A percentile compares a stretch with the other conserved stretches of the same genome.
phyloP scores from a whole-genome alignment of 35 echinoderm and acorn worm genomes.

The Apostichopus japonicus region DNA sequence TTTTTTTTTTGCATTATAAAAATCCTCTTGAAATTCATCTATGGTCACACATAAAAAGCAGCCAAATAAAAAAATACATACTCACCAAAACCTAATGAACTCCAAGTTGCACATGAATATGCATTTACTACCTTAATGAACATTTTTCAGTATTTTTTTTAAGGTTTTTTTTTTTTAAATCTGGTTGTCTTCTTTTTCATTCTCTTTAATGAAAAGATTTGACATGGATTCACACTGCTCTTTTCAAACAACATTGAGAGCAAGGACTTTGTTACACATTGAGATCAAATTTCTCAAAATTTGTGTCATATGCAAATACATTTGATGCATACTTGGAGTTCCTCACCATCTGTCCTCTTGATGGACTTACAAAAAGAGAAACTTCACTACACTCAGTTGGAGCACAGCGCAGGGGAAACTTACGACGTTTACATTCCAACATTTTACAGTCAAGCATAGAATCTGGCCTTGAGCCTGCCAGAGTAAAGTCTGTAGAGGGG shows the following conservation, averaged over 20 bases:
- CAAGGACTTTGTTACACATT: too few species aligned
- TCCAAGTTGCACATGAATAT: conserved; percentile 8
- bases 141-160: too few species aligned
- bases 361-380: conserved; percentile 30
- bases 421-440: conserved; percentile 73
- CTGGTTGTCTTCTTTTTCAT: not conserved
- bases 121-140: too few species aligned
- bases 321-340: not conserved
- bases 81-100: conserved; percentile 9
- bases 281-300: too few species aligned
- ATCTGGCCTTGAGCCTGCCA: conserved; percentile 60
- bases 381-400: conserved; percentile 35
- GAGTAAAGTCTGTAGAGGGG: conserved; percentile 56
- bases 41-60: conserved; percentile 48
- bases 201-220: not conserved
- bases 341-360: conserved; percentile 1
- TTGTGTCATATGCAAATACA: too few species aligned
- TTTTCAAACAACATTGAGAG: too few species aligned
- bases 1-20: not conserved
- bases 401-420: conserved; percentile 32
- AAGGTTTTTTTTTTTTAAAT: too few species aligned
- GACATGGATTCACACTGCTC: not conserved
- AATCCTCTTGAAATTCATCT: conserved; percentile 29
- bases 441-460: conserved; percentile 67
- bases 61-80: conserved; percentile 42